Evolutionary conservation across 2,797 vertebrate species (phyloP), one percentile per base, ranked within the genome.

Genomic region (Hoplostethus mediterraneus): DNA sequence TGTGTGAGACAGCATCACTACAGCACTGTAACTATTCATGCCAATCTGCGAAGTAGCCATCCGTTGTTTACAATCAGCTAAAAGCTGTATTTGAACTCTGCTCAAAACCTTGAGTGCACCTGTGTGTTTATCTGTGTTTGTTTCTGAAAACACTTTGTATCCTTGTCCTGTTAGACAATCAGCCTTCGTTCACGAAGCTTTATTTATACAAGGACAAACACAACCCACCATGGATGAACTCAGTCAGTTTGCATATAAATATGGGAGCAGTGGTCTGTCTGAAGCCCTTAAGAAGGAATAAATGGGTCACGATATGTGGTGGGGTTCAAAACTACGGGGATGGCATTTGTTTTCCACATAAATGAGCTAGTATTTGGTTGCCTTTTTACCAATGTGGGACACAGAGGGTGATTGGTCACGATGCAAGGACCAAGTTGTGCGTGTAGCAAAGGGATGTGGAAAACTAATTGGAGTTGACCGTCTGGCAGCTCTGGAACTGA

Each of bases 401-500:
- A 28, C 56, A 71, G 55, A 70, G n/a, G 53, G 55, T 60, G 55
- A 62, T n/a, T n/a, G 38, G 40, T 61, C 25, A 6, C 16, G 57
- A 13, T 25, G 57, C 8, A 52, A 52, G 2, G 17, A 10, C n/a
- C 49, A 21, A 10, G 49, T 25, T 44, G 66, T 57, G 47, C 9
- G 45, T 67, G 49, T 52, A 17, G 56, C 61, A 33, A 11, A 57
- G 14, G 58, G 52, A 67, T n/a, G 67, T 45, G 0, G 4, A 13
- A 68, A 71, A 66, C 51, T 68, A 67, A 68, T 71, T 67, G 54
- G 11, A 57, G 33, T 36, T 71, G 42, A 60, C 5, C 56, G 67
- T 33, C 38, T 66, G 52, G 21, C 16, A 70, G 38, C 48, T 66
- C 21, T 60, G 17, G 44, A 81, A 58, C 14, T 28, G 6, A 61